These are phyloP conservation scores for Ceriagrion tenellum DNA, from an alignment of 2,888 invertebrate species.

Conservation along the genomic window DNA sequence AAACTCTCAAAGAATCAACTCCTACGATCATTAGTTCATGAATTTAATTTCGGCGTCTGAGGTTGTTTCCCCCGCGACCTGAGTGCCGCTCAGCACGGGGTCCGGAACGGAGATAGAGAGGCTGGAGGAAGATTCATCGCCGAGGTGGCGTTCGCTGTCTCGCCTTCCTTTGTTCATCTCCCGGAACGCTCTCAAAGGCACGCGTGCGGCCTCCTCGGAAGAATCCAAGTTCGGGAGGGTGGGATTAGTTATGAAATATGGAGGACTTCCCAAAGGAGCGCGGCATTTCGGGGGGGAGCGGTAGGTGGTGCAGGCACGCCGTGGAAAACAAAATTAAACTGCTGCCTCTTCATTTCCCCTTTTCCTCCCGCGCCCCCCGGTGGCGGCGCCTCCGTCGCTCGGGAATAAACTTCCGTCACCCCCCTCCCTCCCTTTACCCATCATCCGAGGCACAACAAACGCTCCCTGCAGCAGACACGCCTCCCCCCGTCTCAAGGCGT, in stretches of 20 bases:
- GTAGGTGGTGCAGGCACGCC: neutral
- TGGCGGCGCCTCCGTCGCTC: neutral
- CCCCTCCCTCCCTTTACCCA: no score
- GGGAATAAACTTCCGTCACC: neutral
- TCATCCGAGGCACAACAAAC: no score
- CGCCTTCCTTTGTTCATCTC: neutral
- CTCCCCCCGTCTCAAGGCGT: neutral
- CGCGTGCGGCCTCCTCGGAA: neutral
- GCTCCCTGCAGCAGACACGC: no score
- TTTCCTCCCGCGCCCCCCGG: neutral
- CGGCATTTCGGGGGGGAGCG: neutral
- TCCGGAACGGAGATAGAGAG: neutral
- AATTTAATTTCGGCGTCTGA: no score
- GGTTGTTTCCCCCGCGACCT: no score
- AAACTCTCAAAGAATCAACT: no score
- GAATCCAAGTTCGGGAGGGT: neutral
- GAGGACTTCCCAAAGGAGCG: neutral
- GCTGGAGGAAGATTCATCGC: neutral
- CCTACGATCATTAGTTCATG: no score
- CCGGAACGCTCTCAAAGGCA: slow-evolving; percentile 15
- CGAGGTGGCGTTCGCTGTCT: neutral
- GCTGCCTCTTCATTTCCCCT: neutral
- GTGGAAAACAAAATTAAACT: slow-evolving; percentile 31
- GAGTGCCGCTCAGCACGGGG: neutral
- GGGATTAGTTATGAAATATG: slow-evolving; percentile 40